Conservation (phyloP, 2,888 invertebrate genomes). For the Caenorhabditis virilis region DNA sequence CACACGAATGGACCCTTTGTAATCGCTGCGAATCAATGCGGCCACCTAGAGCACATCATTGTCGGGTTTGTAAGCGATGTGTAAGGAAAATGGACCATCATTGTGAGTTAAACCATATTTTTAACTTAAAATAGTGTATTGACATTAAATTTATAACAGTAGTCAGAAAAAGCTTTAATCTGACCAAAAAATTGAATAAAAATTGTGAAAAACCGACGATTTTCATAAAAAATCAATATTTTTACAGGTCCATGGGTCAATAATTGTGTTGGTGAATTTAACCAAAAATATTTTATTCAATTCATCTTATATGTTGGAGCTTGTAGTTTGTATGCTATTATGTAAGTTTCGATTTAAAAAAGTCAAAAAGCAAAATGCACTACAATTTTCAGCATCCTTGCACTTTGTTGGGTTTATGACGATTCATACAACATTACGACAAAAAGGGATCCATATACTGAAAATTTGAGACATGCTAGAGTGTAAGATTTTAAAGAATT, state of each 20-base stretch:
- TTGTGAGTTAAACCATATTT: slow-evolving; percentile 73
- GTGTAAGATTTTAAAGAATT: slow-evolving; percentile 54
- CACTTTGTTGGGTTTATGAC: slow-evolving; percentile 59
- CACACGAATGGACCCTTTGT: slow-evolving; percentile 76
- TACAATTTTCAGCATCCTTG: slow-evolving; percentile 52
- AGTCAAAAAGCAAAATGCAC: background rate
- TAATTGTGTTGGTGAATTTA: slow-evolving; percentile 88
- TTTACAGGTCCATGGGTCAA: slow-evolving; percentile 76
- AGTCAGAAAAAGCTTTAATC: background rate
- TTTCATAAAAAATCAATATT: too few relatives aligned
- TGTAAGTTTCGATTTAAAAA: slow-evolving; percentile 40
- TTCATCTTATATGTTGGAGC: slow-evolving; percentile 73
- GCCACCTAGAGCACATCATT: slow-evolving; percentile 85
- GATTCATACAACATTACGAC: slow-evolving; percentile 55
- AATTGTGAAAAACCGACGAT: too few relatives aligned
- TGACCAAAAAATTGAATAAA: too few relatives aligned
- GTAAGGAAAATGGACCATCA: slow-evolving; percentile 84
- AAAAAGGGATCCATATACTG: slow-evolving; percentile 50
- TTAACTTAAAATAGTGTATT: background rate
- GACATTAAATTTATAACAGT: too few relatives aligned
- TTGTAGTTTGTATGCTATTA: slow-evolving; percentile 52
- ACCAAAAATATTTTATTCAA: slow-evolving; percentile 89
- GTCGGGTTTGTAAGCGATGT: slow-evolving; percentile 83
- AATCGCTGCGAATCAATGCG: slow-evolving; percentile 79
- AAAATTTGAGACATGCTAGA: slow-evolving; percentile 63